These are phyloP conservation scores for Choreutis nemorana DNA, from an alignment of 2,888 invertebrate genomes.

Conservation along the genomic window DNA sequence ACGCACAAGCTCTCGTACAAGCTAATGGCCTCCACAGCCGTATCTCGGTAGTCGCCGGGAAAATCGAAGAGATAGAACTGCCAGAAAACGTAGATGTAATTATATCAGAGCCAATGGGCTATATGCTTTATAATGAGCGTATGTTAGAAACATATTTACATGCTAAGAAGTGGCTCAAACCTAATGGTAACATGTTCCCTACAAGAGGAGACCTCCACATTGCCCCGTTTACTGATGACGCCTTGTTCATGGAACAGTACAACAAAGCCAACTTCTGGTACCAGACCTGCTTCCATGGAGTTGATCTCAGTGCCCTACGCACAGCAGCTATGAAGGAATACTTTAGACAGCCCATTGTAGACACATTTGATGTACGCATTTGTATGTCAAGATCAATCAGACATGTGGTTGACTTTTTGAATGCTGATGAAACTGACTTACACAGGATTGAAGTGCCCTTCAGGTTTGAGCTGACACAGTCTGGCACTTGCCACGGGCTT, in stretches of 20 bases:
- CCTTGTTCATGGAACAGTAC: constrained; percentile 96
- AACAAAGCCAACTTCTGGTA: constrained; percentile 99
- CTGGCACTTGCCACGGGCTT: constrained; percentile 95
- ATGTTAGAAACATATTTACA: constrained; percentile 99
- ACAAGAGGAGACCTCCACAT: constrained; percentile 96
- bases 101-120: constrained; percentile 99
- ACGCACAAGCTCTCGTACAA: constrained; percentile 89
- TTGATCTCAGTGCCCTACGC: constrained; percentile 92
- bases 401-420: constrained; percentile 93
- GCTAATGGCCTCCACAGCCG: constrained; percentile 89
- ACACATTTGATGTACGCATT: constrained; percentile 97
- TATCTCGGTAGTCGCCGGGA: constrained; percentile 94
- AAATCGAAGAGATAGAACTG: constrained; percentile 97
- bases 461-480: constrained; percentile 89
- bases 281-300: constrained; percentile 97
- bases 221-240: constrained; percentile 97
- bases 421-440: constrained; percentile 91
- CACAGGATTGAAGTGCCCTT: constrained; percentile 96
- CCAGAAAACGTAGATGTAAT: constrained; percentile 97
- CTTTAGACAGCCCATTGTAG: constrained; percentile 97
- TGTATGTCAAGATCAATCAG: constrained; percentile 94
- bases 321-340: constrained; percentile 96
- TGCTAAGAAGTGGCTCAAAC: constrained; percentile 97
- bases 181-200: constrained; percentile 96
- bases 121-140: constrained; percentile 98